Conservation (phyloP, 2,797 vertebrate species). For the Triplophysa bombifrons region DNA sequence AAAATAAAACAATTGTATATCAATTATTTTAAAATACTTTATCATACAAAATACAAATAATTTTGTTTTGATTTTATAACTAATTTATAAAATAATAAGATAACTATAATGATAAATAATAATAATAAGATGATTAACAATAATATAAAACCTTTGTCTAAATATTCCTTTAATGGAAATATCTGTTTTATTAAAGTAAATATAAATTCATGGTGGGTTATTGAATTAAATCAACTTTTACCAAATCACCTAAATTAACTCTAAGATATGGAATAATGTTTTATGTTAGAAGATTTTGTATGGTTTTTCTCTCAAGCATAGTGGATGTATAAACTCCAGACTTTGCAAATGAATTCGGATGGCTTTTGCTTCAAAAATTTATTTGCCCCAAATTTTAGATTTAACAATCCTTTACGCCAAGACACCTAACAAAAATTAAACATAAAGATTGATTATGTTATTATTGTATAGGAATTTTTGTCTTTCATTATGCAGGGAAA, state of each 20-base stretch:
- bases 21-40: too few relatives aligned
- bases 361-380: background rate
- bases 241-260: background rate
- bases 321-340: background rate
- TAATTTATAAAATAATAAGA: background rate
- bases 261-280: background rate
- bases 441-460: conserved; percentile 21
- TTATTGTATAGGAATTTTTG: conserved; percentile 28
- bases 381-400: background rate
- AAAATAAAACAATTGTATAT: background rate
- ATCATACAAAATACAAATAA: too few relatives aligned
- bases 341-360: background rate
- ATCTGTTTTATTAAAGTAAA: background rate
- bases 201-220: background rate
- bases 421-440: conserved; percentile 3
- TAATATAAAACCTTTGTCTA: background rate
- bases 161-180: background rate
- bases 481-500: conserved; percentile 21
- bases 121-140: background rate
- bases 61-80: background rate
- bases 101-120: background rate
- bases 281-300: background rate
- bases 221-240: background rate
- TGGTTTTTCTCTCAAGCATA: background rate
- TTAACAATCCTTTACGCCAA: background rate